These are phyloP conservation scores for Sussaba pulchella DNA, from an alignment of 2,888 invertebrate species.

Conservation along the genomic window DNA sequence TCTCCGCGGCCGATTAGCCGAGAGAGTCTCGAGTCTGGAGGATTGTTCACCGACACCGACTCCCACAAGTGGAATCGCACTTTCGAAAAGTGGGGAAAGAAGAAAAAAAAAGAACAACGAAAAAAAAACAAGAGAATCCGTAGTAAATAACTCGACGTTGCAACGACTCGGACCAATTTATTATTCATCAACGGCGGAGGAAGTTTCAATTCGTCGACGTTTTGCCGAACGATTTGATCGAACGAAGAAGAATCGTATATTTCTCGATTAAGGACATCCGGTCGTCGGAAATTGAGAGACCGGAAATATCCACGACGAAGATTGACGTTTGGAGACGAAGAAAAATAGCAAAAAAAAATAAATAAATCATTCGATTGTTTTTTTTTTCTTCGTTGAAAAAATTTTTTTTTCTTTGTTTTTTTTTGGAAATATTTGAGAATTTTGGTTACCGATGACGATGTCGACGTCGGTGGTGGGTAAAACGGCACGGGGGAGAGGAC, in stretches of 20 bases:
- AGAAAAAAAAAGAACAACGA: background rate
- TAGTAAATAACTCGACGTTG: too few relatives aligned
- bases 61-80: constrained; percentile 25
- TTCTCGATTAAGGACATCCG: constrained; percentile 38
- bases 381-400: background rate
- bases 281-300: constrained; percentile 15
- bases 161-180: too few relatives aligned
- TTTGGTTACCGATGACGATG: constrained; percentile 75
- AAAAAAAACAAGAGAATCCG: background rate
- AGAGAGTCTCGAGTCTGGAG: constrained; percentile 33
- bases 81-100: constrained; percentile 19
- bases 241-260: constrained; percentile 41
- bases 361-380: too few relatives aligned
- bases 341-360: too few relatives aligned
- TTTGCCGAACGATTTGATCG: constrained; percentile 28
- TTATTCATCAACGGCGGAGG: constrained; percentile 20
- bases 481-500: constrained; percentile 82
- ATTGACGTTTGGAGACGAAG: constrained; percentile 19
- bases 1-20: constrained; percentile 26
- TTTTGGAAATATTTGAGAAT: background rate
- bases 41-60: constrained; percentile 23
- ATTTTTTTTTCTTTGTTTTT: too few relatives aligned
- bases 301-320: constrained; percentile 51
- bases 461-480: constrained; percentile 83
- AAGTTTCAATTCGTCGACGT: constrained; percentile 47